Evolutionary conservation across 92 coral and sea anemone genomes (phyloP).

Genomic region (Siderastrea radians): DNA sequence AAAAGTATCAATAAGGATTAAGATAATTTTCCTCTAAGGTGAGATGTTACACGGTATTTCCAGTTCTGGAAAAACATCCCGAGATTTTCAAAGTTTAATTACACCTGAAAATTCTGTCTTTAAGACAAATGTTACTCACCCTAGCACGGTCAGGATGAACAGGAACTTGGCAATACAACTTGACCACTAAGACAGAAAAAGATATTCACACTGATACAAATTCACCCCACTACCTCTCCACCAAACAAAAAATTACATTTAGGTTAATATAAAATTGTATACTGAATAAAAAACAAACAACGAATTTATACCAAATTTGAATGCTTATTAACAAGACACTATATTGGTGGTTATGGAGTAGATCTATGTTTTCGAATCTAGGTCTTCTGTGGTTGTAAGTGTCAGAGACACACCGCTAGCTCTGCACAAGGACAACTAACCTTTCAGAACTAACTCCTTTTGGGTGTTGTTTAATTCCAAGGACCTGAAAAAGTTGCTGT

Average conservation of each 20-base stretch:
- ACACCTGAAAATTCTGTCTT: neutral
- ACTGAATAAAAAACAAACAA: too few relatives aligned
- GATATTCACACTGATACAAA: neutral
- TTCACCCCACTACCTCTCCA: neutral
- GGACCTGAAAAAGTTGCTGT: conserved; percentile 63
- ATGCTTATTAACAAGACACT: too few relatives aligned
- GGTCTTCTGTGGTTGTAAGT: too few relatives aligned
- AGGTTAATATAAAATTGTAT: too few relatives aligned
- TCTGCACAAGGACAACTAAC: conserved; percentile 26
- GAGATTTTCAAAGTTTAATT: too few relatives aligned
- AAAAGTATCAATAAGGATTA: neutral
- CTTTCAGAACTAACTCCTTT: conserved; percentile 94
- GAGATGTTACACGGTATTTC: neutral
- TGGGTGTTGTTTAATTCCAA: conserved; percentile 90
- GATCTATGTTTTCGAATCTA: too few relatives aligned
- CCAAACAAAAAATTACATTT: too few relatives aligned
- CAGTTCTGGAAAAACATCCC: too few relatives aligned
- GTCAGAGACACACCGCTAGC: too few relatives aligned
- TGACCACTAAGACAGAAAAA: conserved; percentile 75
- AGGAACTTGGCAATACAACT: conserved; percentile 88
- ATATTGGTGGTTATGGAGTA: too few relatives aligned
- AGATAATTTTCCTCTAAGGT: neutral
- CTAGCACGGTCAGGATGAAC: conserved; percentile 93
- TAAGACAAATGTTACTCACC: conserved; percentile 52
- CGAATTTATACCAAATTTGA: too few relatives aligned